A percentile compares a stretch with the other conserved stretches of the same genome.
These are phyloP conservation scores for Mustelus asterias DNA, from an alignment of 2,113 vertebrate species.

Conservation along the genomic window DNA sequence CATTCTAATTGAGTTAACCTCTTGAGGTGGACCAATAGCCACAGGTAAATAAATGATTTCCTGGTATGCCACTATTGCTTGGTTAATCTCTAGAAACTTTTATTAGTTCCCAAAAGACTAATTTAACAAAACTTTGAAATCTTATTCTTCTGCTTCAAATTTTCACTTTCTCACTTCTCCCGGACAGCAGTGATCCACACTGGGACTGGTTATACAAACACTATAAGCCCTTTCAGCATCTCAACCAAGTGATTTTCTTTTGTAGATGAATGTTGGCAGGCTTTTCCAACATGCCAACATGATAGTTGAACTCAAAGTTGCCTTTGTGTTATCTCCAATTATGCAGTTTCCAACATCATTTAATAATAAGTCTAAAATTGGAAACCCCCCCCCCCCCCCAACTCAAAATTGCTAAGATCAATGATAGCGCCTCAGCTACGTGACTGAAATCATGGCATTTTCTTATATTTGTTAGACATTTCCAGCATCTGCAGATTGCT, in stretches of 20 bases:
- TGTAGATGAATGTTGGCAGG: neutral
- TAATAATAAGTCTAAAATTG: neutral
- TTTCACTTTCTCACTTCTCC: conserved; percentile 3
- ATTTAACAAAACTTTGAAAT: conserved; percentile 13
- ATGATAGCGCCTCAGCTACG: too few species aligned
- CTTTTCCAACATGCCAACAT: neutral
- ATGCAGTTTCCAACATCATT: neutral
- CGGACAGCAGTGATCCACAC: neutral
- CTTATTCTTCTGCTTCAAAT: neutral
- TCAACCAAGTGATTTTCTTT: neutral
- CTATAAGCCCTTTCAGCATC: neutral
- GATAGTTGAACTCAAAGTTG: neutral
- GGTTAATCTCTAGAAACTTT: neutral
- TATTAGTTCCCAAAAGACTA: neutral
- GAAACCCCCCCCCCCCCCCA: too few species aligned
- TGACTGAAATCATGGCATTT: neutral
- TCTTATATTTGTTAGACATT: neutral
- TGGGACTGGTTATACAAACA: neutral
- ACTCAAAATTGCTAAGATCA: neutral
- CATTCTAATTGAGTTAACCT: neutral
- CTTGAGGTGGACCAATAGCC: neutral
- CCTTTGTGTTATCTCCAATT: neutral
- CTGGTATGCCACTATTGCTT: neutral
- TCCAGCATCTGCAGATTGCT: neutral
- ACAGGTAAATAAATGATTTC: neutral